Conservation (phyloP, 2,888 invertebrate species). For the Drosophila neoperkinsi region DNA sequence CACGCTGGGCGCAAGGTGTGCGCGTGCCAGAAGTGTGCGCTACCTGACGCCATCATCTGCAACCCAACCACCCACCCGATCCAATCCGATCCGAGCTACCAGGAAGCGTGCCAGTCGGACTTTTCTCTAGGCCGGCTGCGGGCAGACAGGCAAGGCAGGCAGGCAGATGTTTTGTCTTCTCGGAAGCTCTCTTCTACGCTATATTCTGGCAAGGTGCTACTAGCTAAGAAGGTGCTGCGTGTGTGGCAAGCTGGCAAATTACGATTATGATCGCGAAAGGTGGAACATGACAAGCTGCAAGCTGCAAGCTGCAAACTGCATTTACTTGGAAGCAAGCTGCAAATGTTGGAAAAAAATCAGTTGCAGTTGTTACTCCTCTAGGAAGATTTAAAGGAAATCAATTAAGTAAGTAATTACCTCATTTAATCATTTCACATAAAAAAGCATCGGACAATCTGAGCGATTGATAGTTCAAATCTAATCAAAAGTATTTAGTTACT, state of each 20-base stretch:
- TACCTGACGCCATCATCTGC: constrained; percentile 49
- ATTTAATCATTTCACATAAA: background rate
- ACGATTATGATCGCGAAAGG: constrained; percentile 17
- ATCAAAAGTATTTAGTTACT: background rate
- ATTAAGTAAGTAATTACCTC: constrained; percentile 6
- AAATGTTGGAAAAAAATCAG: background rate
- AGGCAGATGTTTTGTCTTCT: constrained; percentile 76
- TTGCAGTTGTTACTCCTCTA: background rate
- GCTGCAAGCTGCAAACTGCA: constrained; percentile 28
- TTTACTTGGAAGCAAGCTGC: constrained; percentile 26
- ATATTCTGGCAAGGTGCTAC: constrained; percentile 50
- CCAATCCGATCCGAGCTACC: constrained; percentile 40
- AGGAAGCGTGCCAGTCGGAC: constrained; percentile 61
- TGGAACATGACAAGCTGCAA: constrained; percentile 42
- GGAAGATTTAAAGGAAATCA: constrained; percentile 20
- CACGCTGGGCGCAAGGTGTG: constrained; percentile 30
- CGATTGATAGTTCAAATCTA: background rate
- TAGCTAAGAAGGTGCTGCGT: constrained; percentile 16
- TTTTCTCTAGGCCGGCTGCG: constrained; percentile 54
- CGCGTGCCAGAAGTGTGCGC: constrained; percentile 71
- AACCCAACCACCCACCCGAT: constrained; percentile 33
- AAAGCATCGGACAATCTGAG: background rate
- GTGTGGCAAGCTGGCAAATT: constrained; percentile 28
- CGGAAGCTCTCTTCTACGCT: constrained; percentile 51
- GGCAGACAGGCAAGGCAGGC: constrained; percentile 23